A percentile compares a stretch with the other conserved stretches of the same genome.
Conservation (phyloP, 2,888 invertebrate genomes). For the Synanthedon formicaeformis region DNA sequence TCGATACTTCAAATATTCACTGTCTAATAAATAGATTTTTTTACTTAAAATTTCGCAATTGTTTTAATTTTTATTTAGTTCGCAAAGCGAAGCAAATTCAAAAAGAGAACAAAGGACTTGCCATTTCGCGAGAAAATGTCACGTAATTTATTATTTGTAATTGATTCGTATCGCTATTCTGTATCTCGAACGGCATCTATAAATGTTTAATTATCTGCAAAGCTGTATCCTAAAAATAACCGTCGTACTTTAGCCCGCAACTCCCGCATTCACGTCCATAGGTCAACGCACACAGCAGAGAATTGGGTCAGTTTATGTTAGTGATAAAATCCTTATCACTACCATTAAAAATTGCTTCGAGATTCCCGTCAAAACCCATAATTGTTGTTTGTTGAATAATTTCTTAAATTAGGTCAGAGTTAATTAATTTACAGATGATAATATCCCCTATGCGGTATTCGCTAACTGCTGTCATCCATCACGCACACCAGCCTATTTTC, state of each 20-base stretch:
- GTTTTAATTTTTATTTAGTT: neutral
- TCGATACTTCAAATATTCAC: no score
- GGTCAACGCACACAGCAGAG: constrained; percentile 63
- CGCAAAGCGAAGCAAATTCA: constrained; percentile 12
- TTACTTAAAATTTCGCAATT: constrained; percentile 1
- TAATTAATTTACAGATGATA: constrained; percentile 22
- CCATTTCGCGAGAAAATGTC: constrained; percentile 32
- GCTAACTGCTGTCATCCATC: constrained; percentile 25
- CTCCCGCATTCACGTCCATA: constrained; percentile 61
- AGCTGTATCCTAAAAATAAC: constrained; percentile 67
- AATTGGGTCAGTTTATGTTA: constrained; percentile 62
- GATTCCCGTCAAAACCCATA: constrained; percentile 17
- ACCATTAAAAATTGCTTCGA: constrained; percentile 13
- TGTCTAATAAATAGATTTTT: no score
- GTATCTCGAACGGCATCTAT: constrained; percentile 50
- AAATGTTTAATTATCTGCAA: constrained; percentile 68
- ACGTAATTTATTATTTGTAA: constrained; percentile 25
- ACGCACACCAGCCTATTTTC: constrained; percentile 28
- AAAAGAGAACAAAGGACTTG: constrained; percentile 51
- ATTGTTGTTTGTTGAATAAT: constrained; percentile 14
- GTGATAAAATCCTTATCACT: constrained; percentile 23
- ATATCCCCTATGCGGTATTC: constrained; percentile 52
- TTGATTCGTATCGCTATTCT: constrained; percentile 24
- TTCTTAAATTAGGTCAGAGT: constrained; percentile 18
- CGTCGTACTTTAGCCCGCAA: constrained; percentile 60